Conservation (phyloP, 2,113 vertebrate genomes). For the Laterallus jamaicensis region DNA sequence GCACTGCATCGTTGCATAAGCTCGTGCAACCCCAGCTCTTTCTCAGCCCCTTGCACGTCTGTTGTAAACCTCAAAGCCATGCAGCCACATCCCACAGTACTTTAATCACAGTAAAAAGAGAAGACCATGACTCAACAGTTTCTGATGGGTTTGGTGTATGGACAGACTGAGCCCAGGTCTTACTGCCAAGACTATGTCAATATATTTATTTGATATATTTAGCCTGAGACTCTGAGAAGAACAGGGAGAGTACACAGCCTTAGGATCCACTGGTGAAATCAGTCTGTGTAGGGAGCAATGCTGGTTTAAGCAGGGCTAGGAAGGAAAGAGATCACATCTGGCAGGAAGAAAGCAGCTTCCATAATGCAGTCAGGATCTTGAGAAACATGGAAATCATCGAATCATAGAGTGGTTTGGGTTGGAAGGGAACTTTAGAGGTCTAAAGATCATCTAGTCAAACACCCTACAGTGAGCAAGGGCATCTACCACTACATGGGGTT, state of each 20-base stretch:
- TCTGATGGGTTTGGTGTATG: neutral
- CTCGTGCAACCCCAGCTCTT: neutral
- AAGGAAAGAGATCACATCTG: neutral
- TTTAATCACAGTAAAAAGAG: neutral
- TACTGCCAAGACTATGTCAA: neutral
- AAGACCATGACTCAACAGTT: neutral
- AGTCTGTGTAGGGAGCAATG: neutral
- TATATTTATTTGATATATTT: neutral
- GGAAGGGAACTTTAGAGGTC: neutral
- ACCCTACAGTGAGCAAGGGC: neutral
- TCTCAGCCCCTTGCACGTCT: accelerated
- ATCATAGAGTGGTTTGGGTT: neutral
- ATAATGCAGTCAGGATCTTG: neutral
- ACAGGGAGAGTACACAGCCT: neutral
- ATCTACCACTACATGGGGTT: neutral
- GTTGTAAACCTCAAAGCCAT: neutral
- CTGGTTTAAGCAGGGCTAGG: neutral
- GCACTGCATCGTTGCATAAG: neutral
- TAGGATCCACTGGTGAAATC: neutral
- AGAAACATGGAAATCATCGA: neutral
- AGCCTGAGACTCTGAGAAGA: neutral
- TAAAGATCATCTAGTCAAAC: neutral
- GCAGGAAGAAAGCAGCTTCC: neutral
- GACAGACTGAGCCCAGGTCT: neutral
- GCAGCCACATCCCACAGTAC: accelerated